Evolutionary conservation across 2,797 vertebrate species (phyloP), one percentile per base, ranked within the genome.

Genomic region (Chaunax sp.): DNA sequence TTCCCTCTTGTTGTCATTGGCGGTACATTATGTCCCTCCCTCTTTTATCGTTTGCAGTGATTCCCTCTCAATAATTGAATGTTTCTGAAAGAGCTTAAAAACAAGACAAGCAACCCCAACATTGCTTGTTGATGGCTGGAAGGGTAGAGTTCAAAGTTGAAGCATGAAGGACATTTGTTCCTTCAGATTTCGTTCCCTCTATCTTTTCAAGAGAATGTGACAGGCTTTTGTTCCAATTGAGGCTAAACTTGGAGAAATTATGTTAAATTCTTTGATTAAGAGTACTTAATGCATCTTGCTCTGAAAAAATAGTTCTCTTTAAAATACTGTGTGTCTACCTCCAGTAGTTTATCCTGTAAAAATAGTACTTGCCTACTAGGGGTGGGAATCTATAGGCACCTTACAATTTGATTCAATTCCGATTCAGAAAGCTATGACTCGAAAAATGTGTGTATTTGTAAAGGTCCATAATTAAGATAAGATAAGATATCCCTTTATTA

Each of bases 151-250:
- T 69, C 38, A 63, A 60, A 77, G 58, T 57, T 37, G 19, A 77
- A 77, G 86, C 87, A 91, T 87, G 82, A 64, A 74, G 65, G 38
- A 64, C 58, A 30, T 37, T 20, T 44, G 12, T 66, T 64, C 38
- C 43, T 51, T 62, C 16, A 64, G 30, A 64, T 72, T 57, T 70
- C 12, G 26, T 74, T 64, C 46, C 62, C 10, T 64, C 26, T 67
- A 12, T 19, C 28, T 25, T 75, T 75, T 56, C 4, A 13, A 63
- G 50, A 82, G 59, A 60, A 28, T 69, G 20, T 62, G 56, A 80
- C 52, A n/a, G 70, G 72, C 84, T 87, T 86, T 90, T 89, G 77
- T 76, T 86, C 74, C 79, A 69, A 55, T 5, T 2, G 38, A 75
- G 67, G 64, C 26, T 43, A 64, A 53, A 76, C 56, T 18, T 54